Evolutionary conservation across 2,888 invertebrate species (phyloP), one percentile per base, ranked within the genome.

Genomic region (Chrysotoxum bicinctum): DNA sequence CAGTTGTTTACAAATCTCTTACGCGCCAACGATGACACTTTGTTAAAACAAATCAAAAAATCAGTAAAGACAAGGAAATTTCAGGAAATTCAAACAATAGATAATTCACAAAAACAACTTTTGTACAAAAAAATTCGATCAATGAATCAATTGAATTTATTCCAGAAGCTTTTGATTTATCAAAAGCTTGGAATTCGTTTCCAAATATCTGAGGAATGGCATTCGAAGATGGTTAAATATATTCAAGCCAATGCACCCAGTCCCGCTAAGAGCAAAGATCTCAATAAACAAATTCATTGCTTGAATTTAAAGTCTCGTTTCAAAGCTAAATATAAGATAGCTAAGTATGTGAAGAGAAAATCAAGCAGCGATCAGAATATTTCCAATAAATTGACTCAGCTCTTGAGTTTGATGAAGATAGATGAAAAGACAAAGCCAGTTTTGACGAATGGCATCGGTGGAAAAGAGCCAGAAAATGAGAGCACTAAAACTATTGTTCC

Each of bases 91-190:
- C 68, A 35, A 0, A 52, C 72, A 0, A 54, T 88, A 23, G 87
- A 89, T 35, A 87, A 88, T 2, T 43, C 87, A 19, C 87, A 88
- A 62, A 89, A 89, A 56, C 62, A 87, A 9, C 16, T 37, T 9
- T 52, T 90, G 5, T 90, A 88, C 72, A 87, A 87, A 32, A 88
- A 89, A 76, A 90, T 92, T 16, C 87, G 89, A 86, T 87, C 90
- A 72, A 89, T 90, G 88, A 87, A 89, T 14, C 90, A 92, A 35
- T 85, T 92, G 37, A 90, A 89, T 84, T 81, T 92, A 62, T 91
- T 90, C 80, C 91, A 92, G 56, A 92, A 92, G 81, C 87, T 91
- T 16, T 88, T 90, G 73, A 76, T 92, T 0, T 87, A 89, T 69
- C 91, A 91, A 68, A 89, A 90, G 32, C 87, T 92, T 54, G 89